These are phyloP conservation scores for Hypothenemus hampei DNA, from an alignment of 1,140 invertebrate species.

Conservation along the genomic window DNA sequence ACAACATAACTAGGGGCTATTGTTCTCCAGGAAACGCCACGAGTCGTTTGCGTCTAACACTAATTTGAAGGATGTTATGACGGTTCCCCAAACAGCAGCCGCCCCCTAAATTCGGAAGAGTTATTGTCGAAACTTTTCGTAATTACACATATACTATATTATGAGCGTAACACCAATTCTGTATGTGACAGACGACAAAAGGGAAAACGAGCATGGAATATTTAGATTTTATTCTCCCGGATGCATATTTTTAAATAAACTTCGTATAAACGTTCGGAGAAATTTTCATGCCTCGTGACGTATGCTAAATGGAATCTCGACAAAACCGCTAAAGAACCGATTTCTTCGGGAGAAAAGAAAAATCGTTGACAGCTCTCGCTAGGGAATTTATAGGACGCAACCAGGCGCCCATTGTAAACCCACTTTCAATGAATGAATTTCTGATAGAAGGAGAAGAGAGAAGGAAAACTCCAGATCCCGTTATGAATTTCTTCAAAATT, in stretches of 20 bases:
- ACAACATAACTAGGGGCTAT: slow-evolving; percentile 13
- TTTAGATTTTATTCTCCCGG: too few species aligned
- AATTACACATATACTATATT: slow-evolving; percentile 5
- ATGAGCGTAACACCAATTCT: too few species aligned
- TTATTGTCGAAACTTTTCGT: slow-evolving; percentile 12
- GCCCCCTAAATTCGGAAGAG: background rate
- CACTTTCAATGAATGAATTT: slow-evolving; percentile 7
- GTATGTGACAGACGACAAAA: too few species aligned
- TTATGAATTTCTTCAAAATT: slow-evolving; percentile 6
- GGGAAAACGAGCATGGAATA: too few species aligned
- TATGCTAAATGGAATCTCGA: slow-evolving; percentile 15
- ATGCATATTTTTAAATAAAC: background rate
- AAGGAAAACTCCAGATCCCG: too few species aligned
- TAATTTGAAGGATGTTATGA: slow-evolving; percentile 19
- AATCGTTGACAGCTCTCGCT: slow-evolving; percentile 10
- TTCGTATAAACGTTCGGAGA: background rate
- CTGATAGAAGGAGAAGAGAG: too few species aligned
- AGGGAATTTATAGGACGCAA: slow-evolving; percentile 9
- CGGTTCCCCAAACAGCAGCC: slow-evolving; percentile 1
- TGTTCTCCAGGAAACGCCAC: slow-evolving; percentile 9
- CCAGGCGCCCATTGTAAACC: slow-evolving; percentile 12
- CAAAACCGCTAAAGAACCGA: slow-evolving; percentile 13
- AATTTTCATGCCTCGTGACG: background rate
- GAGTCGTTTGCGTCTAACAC: slow-evolving; percentile 13
- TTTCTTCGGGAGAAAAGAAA: slow-evolving; percentile 3